Evolutionary conservation across 2,797 vertebrate genomes (phyloP).

Genomic region (Spinus olivaceus): DNA sequence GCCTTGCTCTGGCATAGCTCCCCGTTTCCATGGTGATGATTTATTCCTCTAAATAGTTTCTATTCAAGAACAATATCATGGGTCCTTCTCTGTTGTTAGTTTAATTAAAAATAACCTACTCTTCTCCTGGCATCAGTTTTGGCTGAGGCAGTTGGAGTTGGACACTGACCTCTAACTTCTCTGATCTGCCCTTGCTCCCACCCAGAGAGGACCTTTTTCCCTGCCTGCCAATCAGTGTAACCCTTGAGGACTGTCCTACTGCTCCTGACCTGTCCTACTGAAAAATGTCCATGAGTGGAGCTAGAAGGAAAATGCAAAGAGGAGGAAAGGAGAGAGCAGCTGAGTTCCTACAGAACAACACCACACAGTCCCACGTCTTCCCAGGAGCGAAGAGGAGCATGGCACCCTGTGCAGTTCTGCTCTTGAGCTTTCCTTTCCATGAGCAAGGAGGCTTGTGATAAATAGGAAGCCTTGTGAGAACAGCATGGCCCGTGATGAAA

Average conservation of each 20-base stretch:
- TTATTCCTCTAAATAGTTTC: conserved; percentile 62
- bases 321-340: not conserved
- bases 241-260: not conserved
- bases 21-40: conserved; percentile 47
- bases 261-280: not conserved
- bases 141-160: not conserved
- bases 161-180: not conserved
- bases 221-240: not conserved
- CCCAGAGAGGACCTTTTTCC: not conserved
- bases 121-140: not conserved
- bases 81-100: conserved; percentile 31
- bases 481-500: not conserved
- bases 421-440: not conserved
- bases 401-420: not conserved
- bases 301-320: not conserved
- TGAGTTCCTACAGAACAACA: not conserved
- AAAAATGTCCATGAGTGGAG: not conserved
- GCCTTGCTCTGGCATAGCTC: conserved; percentile 32
- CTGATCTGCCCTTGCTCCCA: not conserved
- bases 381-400: not conserved
- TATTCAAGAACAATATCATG: conserved; percentile 57
- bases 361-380: rapidly evolving
- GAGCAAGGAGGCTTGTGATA: not conserved
- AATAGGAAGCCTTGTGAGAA: not conserved
- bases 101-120: conserved; percentile 59